Conservation (phyloP, 2,113 vertebrate species). For the Equus przewalskii region DNA sequence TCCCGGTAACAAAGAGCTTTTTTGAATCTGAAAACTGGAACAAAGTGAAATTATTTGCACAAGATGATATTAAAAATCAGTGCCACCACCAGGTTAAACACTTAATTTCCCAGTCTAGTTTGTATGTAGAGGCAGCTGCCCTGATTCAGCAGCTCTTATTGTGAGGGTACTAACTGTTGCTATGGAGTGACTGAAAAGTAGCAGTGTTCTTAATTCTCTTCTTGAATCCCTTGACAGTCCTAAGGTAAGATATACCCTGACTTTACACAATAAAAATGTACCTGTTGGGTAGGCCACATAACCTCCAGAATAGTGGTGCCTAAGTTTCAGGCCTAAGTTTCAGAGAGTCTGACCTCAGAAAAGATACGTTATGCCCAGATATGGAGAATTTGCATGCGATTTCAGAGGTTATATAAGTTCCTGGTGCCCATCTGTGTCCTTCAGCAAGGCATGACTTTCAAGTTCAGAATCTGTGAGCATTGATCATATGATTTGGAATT, state of each 20-base stretch:
- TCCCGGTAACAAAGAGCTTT: background rate
- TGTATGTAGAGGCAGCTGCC: background rate
- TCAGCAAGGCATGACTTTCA: background rate
- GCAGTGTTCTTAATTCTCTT: background rate
- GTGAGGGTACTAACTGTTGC: background rate
- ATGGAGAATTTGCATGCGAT: background rate
- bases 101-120: background rate
- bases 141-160: background rate
- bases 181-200: background rate
- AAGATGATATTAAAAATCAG: background rate
- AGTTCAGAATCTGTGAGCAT: background rate
- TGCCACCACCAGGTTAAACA: background rate
- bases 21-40: slow-evolving; percentile 54
- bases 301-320: background rate
- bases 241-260: background rate
- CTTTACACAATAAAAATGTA: background rate
- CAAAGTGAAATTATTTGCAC: slow-evolving; percentile 31
- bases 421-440: background rate
- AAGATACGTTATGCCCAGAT: background rate
- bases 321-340: background rate
- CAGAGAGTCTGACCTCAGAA: slow-evolving; percentile 9
- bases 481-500: slow-evolving; percentile 31
- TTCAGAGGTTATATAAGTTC: background rate
- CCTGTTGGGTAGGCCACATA: background rate
- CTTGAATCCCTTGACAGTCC: background rate